Evolutionary conservation across 2,888 invertebrate genomes (phyloP), one percentile per base, ranked within the genome.

Genomic region (Nycteola revayana): DNA sequence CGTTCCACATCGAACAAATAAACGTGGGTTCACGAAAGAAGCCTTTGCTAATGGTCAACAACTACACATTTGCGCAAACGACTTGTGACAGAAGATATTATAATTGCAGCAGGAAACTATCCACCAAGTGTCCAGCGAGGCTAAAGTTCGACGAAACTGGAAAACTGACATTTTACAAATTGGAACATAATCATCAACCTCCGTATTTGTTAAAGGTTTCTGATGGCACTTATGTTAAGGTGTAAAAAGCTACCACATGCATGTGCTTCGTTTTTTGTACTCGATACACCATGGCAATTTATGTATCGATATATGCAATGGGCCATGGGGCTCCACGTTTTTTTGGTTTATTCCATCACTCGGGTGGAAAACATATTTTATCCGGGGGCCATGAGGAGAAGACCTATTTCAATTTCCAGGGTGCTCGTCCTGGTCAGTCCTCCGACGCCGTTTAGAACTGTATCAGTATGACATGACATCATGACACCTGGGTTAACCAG

Each of bases 71-170:
- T 45, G 50, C 68, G 2, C 66, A 63, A 40, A 72, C 77, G 0
- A 77, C 73, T 0, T 66, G 53, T 25, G 69, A 75, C 27, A 42
- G 28, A 0, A 51, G 78, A 2, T 81, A 83, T 27, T 75, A 78
- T 73, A 68, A 76, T 32, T 83, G 83, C 32, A 74, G 72, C 18
- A 71, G 57, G 42, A 79, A 75, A 28, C 34, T 41, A 1, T 53
- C 66, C 0, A 40, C 44, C 1, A 65, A 65, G 11, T 82, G 82
- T 21, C 46, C 51, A 1, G 79, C 81, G 1, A 71, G 62, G 22
- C 37, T 82, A 0, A 57, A 70, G 1, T 71, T 83, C 24, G 59
- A 75, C 11, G 51, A 49, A 3, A 32, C 46, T 0, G 73, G 75
- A 0, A 24, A 50, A 1, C 36, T 82, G 4, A 69, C 72, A 0